Evolutionary conservation across 2,797 vertebrate species (phyloP).

Genomic region (Xiphophorus birchmanni): DNA sequence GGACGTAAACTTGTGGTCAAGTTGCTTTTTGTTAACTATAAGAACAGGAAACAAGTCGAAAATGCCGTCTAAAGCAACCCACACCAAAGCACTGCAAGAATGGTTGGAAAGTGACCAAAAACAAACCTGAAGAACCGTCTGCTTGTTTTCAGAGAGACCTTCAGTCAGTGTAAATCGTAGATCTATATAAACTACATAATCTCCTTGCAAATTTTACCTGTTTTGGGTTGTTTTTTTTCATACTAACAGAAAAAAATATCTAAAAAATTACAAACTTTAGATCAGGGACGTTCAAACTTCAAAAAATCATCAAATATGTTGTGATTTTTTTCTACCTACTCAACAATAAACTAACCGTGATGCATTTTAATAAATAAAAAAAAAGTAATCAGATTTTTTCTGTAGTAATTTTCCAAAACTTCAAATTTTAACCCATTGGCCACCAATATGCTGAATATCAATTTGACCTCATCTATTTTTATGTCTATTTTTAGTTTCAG

Average conservation of each 20-base stretch:
- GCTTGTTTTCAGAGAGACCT: neutral
- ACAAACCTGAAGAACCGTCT: neutral
- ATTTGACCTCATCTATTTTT: too few relatives aligned
- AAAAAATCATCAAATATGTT: neutral
- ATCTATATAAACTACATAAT: too few relatives aligned
- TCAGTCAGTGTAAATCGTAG: too few relatives aligned
- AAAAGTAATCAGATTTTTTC: neutral
- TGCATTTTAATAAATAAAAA: too few relatives aligned
- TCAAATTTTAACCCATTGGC: neutral
- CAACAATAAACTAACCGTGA: too few relatives aligned
- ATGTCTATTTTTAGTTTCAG: too few relatives aligned
- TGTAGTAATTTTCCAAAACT: neutral
- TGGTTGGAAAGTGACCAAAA: neutral
- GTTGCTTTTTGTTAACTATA: neutral
- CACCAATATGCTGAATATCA: too few relatives aligned
- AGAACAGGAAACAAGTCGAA: neutral
- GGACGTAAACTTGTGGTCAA: neutral
- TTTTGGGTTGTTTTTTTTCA: neutral
- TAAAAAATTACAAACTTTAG: neutral
- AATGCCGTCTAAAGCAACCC: neutral
- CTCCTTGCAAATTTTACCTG: neutral
- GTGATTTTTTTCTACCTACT: too few relatives aligned
- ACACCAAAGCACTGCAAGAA: neutral
- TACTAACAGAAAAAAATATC: neutral
- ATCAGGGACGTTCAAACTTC: neutral